Evolutionary conservation across 1,140 invertebrate genomes (phyloP), one percentile per base, ranked within the genome.

Genomic region (Drosophila nigromelanica): DNA sequence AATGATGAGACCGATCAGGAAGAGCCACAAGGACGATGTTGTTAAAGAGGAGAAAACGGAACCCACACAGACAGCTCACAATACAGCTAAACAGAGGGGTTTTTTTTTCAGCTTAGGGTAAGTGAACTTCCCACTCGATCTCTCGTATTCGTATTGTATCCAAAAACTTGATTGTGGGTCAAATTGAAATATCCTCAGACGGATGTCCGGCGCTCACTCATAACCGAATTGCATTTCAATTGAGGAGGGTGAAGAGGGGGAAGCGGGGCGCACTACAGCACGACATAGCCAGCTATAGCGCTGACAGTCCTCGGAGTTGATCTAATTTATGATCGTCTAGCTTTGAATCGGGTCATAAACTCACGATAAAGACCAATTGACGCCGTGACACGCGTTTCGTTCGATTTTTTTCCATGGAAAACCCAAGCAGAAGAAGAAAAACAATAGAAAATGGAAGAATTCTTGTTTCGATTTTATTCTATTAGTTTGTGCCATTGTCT

Each of bases 401-500:
- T 64, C 35, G 24, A 33, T 42, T 62, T 27, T 27, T 30, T 58
- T 67, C 39, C 24, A 8, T 40, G 30, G 63, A 48, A 58, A 24
- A 35, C n/a, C 3, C 11, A 42, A 43, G 21, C 21, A 24, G 42
- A 52, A 12, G 8, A 4, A 10, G 18, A 51, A 58, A 51, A 55
- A n/a, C 39, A 8, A 5, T 6, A 33, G 18, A 27, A 47, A 47
- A 30, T n/a, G 14, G 47, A 58, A 30, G 62, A 67, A 62, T 62
- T 67, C 37, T 54, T 39, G n/a, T 27, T 50, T 63, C 39, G 10
- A 14, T 42, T 45, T 43, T 54, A 60, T 24, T 40, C 50, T 27
- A 12, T 59, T 30, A n/a, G 56, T 71, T 42, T 70, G n/a, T 21
- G n/a, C 27, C 45, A 70, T 79, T 83, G 80, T 83, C 59, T 59